Evolutionary conservation across 2,113 vertebrate species (phyloP).

Genomic region (Phylloscopus trochiloides): DNA sequence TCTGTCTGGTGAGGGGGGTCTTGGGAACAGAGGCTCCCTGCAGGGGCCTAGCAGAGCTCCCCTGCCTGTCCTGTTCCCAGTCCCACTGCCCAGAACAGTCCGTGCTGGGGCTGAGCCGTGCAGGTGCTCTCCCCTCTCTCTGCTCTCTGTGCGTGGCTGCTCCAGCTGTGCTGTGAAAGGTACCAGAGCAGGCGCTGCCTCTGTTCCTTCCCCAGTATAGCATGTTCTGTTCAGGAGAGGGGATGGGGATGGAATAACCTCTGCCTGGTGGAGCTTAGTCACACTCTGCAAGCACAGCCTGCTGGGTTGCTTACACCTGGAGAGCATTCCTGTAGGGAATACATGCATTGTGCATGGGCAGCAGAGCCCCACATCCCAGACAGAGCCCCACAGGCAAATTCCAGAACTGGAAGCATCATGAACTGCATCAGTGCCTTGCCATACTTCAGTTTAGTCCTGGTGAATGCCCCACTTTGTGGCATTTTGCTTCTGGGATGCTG

Average conservation of each 20-base stretch:
- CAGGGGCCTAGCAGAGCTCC: background rate
- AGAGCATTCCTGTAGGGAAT: background rate
- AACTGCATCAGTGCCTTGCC: background rate
- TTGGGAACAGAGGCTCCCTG: background rate
- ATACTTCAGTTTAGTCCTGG: background rate
- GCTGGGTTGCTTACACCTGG: background rate
- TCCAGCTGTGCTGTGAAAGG: background rate
- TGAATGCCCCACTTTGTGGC: background rate
- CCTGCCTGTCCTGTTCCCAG: background rate
- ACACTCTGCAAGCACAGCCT: background rate
- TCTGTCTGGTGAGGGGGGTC: rapidly evolving
- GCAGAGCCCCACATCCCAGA: background rate
- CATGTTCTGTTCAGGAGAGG: background rate
- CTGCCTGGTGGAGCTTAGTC: background rate
- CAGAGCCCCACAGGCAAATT: background rate
- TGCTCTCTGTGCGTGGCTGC: background rate
- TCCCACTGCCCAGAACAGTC: background rate
- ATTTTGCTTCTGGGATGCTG: background rate
- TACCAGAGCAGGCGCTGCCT: background rate
- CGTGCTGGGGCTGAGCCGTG: background rate
- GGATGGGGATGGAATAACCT: background rate
- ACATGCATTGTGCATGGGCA: background rate
- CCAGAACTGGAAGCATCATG: background rate
- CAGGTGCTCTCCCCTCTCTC: background rate
- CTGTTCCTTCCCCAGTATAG: background rate